These are phyloP conservation scores for Sinodicranocentrus sp. DNA, from an alignment of 2,888 invertebrate genomes.

Conservation along the genomic window DNA sequence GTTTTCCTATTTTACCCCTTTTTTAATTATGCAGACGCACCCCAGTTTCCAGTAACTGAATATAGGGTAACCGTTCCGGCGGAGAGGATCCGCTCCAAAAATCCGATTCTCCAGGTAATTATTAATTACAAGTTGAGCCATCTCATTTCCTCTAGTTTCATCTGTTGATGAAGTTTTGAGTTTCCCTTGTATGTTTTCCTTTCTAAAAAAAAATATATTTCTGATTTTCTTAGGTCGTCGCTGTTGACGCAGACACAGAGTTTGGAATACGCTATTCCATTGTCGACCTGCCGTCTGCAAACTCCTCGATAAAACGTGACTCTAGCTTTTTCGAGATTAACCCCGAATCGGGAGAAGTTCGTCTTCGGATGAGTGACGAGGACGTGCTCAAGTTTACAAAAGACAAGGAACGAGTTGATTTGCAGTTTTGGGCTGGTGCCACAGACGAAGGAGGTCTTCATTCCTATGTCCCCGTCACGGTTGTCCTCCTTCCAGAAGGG, in stretches of 20 bases:
- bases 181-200: no score
- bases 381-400: slow-evolving; percentile 74
- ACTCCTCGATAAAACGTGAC: slow-evolving; percentile 81
- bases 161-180: no score
- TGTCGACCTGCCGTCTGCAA: slow-evolving; percentile 81
- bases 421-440: slow-evolving; percentile 76
- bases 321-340: slow-evolving; percentile 87
- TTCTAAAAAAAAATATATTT: no score
- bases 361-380: slow-evolving; percentile 79
- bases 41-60: slow-evolving; percentile 78
- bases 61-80: slow-evolving; percentile 79
- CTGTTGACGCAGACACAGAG: slow-evolving; percentile 89
- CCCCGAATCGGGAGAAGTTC: slow-evolving; percentile 86
- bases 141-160: slow-evolving; percentile 2
- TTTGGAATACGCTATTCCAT: slow-evolving; percentile 87
- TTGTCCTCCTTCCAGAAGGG: slow-evolving; percentile 74
- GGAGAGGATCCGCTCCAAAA: slow-evolving; percentile 73
- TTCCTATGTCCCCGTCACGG: slow-evolving; percentile 75
- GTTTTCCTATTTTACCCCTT: no score
- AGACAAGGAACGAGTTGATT: slow-evolving; percentile 72
- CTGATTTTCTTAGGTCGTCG: slow-evolving; percentile 84
- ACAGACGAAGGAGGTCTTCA: slow-evolving; percentile 76
- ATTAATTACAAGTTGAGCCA: slow-evolving; percentile 29
- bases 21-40: slow-evolving; percentile 57
- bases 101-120: slow-evolving; percentile 76